phyloP scores from a whole-genome alignment of 2,797 vertebrate genomes.

The Neosalanx taihuensis region DNA sequence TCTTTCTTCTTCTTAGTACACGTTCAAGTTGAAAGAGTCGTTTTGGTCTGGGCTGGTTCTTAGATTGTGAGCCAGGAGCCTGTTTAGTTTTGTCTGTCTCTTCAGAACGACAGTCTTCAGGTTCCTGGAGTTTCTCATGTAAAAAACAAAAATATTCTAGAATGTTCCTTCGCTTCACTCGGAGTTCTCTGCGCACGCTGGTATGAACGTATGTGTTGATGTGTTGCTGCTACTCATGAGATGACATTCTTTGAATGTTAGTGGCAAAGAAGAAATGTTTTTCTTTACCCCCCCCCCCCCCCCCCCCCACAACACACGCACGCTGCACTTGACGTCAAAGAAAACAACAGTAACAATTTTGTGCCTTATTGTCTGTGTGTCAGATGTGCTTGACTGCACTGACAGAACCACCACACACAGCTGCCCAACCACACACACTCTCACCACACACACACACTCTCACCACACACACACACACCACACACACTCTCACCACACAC shows the following conservation, averaged over 20 bases:
- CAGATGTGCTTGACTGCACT: constrained; percentile 67
- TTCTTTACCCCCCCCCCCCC: too few species aligned
- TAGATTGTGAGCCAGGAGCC: constrained; percentile 55
- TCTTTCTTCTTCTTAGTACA: constrained; percentile 41
- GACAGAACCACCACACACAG: constrained; percentile 55
- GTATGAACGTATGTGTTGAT: constrained; percentile 24
- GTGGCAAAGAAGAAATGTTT: background rate
- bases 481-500: too few species aligned
- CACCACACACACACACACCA: constrained; percentile 10
- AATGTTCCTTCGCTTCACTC: constrained; percentile 10
- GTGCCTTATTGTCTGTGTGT: constrained; percentile 62
- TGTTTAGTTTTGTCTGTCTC: constrained; percentile 54
- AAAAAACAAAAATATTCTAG: constrained; percentile 33
- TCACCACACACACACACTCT: constrained; percentile 11
- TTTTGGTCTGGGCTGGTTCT: constrained; percentile 47
- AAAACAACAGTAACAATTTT: constrained; percentile 68
- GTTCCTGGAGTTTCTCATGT: constrained; percentile 18
- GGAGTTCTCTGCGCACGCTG: constrained; percentile 19
- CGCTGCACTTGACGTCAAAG: constrained; percentile 49
- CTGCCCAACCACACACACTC: constrained; percentile 39
- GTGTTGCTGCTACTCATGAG: constrained; percentile 9
- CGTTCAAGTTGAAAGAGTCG: constrained; percentile 55
- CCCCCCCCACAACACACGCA: constrained; percentile 47
- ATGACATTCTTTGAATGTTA: constrained; percentile 22
- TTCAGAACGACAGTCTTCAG: constrained; percentile 33